Evolutionary conservation across 2,888 invertebrate genomes (phyloP).

Genomic region (Hydraecia micacea): DNA sequence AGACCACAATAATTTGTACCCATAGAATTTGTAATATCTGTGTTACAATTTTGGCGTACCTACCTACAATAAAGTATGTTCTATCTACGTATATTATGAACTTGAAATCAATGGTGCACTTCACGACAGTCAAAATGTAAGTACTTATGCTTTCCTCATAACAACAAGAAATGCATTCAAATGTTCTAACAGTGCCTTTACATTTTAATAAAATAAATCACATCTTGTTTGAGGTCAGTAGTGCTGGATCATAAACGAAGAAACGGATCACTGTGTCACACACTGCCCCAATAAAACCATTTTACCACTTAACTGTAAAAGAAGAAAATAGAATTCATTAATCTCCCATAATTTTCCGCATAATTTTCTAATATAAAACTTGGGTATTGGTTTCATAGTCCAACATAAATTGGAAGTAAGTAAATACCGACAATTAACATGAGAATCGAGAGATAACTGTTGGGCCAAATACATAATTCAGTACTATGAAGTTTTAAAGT

Average conservation of each 20-base stretch:
- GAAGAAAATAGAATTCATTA: slow-evolving; percentile 53
- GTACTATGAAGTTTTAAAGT: slow-evolving; percentile 68
- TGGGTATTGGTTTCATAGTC: slow-evolving; percentile 66
- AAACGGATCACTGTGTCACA: slow-evolving; percentile 63
- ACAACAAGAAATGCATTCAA: slow-evolving; percentile 10
- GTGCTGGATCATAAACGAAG: slow-evolving; percentile 40
- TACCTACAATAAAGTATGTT: neutral
- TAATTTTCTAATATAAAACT: slow-evolving; percentile 67
- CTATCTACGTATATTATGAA: neutral
- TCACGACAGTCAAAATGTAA: neutral
- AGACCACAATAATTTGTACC: neutral
- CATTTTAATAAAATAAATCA: slow-evolving; percentile 36
- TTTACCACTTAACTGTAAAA: slow-evolving; percentile 60
- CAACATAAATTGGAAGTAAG: slow-evolving; percentile 62
- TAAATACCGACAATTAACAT: slow-evolving; percentile 76
- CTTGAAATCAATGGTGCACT: neutral
- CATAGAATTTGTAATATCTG: neutral
- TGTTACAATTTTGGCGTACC: neutral
- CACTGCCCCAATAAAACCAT: slow-evolving; percentile 52
- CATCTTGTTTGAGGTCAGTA: slow-evolving; percentile 49
- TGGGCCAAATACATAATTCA: slow-evolving; percentile 80
- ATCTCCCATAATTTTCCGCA: slow-evolving; percentile 55
- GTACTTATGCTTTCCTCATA: neutral
- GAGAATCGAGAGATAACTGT: slow-evolving; percentile 77
- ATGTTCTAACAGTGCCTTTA: neutral